These are phyloP conservation scores for Caenorhabditis inopinata DNA, from an alignment of 1,140 invertebrate species.

Conservation along the genomic window DNA sequence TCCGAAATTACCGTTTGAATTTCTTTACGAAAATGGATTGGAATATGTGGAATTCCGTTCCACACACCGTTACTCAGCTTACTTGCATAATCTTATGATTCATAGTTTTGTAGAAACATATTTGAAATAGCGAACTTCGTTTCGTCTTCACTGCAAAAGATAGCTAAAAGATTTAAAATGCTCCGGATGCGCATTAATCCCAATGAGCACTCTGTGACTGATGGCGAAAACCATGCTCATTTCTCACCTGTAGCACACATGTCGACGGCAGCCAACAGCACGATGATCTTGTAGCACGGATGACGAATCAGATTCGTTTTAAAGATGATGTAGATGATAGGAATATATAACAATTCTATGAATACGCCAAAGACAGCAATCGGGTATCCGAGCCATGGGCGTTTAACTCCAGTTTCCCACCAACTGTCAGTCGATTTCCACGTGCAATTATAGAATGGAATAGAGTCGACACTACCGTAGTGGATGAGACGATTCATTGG, in stretches of 20 bases:
- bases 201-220: too few species aligned
- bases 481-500: not conserved
- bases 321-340: conserved; percentile 26
- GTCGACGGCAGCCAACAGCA: conserved; percentile 19
- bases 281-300: conserved; percentile 37
- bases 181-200: too few species aligned
- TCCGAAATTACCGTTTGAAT: too few species aligned
- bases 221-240: too few species aligned
- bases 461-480: not conserved
- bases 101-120: too few species aligned
- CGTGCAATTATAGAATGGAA: not conserved
- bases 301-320: conserved; percentile 23
- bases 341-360: conserved; percentile 35
- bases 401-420: conserved; percentile 2
- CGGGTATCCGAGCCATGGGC: not conserved
- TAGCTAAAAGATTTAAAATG: too few species aligned
- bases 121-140: too few species aligned
- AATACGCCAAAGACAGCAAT: not conserved
- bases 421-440: not conserved
- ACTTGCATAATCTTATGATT: too few species aligned
- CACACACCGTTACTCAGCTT: too few species aligned
- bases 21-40: too few species aligned
- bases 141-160: too few species aligned
- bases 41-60: too few species aligned
- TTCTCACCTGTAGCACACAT: not conserved